Base-by-base conservation (phyloP, 2,113 vertebrate genomes). In the Fukomys damarensis region DNA sequence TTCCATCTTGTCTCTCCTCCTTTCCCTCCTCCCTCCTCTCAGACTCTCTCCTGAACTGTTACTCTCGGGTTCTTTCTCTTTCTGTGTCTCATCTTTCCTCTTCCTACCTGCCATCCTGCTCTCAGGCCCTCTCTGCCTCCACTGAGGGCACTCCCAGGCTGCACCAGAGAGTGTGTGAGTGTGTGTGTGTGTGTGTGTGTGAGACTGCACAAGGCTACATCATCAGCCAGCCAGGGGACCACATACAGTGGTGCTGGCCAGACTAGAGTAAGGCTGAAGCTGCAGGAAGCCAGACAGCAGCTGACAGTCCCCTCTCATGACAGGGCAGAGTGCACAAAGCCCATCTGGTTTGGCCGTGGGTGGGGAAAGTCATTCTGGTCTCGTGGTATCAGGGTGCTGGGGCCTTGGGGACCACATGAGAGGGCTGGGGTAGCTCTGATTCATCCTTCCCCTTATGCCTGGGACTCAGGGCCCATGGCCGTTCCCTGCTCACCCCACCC, bases 401-500 rank as follows among this genome's bases (percentile, higher is more conserved):
- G 74, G 68, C 93, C 85, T 87, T 82, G 0, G 20, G 38, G 90
- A 94, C 94, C 95, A 96, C 85, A 26, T 95, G 95, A 97, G 97
- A 96, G 91, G 92, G 79, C 66, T 77, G 41, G 91, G 95, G 96
- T 90, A 93, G 89, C 80, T 96, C 72, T 96, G 91, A 98, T 96
- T 95, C 95, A 97, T 58, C 94, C 83, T 24, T 94, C 79, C 85
- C 12, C 24, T 41, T 83, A 92, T 11, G 17, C 17, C 17, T 56
- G 58, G 56, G 81, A 82, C 94, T 46, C 20, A 82, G 70, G 90
- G 77, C 95, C 89, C 92, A 38, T 7, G 7, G 92, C 94, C 58
- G 90, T 80, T 1, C 0, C 56, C 80, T 87, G 22, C 58, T 86
- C 24, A 26, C 59, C 6, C 63, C 54, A 54, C 28, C 65, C 1